A percentile compares a stretch with the other conserved stretches of the same genome.
Conservation (phyloP, 2,797 vertebrate species). For the Danionella dracula region DNA sequence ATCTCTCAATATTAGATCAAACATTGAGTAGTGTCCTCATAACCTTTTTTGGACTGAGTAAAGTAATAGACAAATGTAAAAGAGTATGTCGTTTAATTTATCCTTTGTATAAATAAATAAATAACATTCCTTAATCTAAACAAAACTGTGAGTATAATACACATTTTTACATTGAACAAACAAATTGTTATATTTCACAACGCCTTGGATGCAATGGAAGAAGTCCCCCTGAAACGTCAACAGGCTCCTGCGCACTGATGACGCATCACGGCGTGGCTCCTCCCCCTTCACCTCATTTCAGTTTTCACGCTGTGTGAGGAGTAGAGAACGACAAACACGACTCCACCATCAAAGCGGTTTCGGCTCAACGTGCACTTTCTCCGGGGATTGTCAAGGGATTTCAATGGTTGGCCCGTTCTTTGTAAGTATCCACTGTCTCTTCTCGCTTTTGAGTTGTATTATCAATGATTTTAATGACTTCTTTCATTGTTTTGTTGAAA, state of each 20-base stretch:
- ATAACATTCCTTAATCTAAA: background rate
- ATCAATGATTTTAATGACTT: background rate
- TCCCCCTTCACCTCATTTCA: conserved; percentile 45
- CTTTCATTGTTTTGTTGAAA: background rate
- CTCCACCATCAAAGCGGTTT: conserved; percentile 55
- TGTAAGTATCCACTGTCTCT: conserved; percentile 62
- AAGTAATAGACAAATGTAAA: background rate
- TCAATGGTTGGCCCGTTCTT: conserved; percentile 79
- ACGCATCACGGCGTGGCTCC: conserved; percentile 47
- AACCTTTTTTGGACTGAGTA: background rate
- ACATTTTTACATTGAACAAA: background rate
- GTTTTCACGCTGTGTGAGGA: conserved; percentile 62
- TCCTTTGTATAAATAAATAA: background rate
- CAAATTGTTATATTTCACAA: background rate
- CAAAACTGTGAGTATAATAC: background rate
- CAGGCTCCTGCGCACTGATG: conserved; percentile 62
- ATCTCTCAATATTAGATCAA: no score
- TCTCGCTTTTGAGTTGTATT: background rate
- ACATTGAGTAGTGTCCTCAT: no score
- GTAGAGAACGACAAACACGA: conserved; percentile 63
- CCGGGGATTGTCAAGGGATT: conserved; percentile 75
- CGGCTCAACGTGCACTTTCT: conserved; percentile 71
- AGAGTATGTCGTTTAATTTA: no score
- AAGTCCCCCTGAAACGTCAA: conserved; percentile 45
- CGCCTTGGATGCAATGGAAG: background rate